phyloP scores from a whole-genome alignment of 2,113 vertebrate genomes.

The Strigops habroptila region DNA sequence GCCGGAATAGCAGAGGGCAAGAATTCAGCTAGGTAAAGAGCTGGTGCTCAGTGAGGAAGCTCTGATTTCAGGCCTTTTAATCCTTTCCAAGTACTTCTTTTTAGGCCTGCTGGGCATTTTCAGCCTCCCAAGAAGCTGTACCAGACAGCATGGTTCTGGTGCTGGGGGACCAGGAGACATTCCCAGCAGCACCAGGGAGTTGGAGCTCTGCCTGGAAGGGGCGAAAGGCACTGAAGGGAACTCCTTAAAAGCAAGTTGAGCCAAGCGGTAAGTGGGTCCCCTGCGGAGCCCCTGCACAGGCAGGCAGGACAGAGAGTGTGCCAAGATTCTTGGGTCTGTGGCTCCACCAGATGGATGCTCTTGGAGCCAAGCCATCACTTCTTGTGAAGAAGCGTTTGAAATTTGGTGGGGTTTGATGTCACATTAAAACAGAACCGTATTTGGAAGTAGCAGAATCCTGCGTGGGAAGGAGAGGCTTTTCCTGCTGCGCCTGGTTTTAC shows the following conservation, averaged over 20 bases:
- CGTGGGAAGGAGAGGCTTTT: not conserved
- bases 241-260: not conserved
- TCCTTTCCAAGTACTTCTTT: not conserved
- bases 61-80: not conserved
- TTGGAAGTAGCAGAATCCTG: not conserved
- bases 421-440: not conserved
- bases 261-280: not conserved
- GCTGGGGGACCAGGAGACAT: not conserved
- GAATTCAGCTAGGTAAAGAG: not conserved
- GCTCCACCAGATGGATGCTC: slow-evolving; percentile 33
- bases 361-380: not conserved
- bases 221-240: not conserved
- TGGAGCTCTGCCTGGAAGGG: not conserved
- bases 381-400: not conserved
- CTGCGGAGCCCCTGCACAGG: not conserved
- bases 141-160: not conserved
- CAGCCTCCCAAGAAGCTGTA: not conserved
- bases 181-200: not conserved
- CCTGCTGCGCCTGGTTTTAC: not conserved
- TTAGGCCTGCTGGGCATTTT: not conserved
- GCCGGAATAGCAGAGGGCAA: not conserved
- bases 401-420: not conserved
- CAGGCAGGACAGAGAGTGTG: not conserved
- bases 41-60: not conserved
- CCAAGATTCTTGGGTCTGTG: not conserved